Evolutionary conservation across 2,113 vertebrate species (phyloP), one percentile per base, ranked within the genome.

Genomic region (Tetrao urogallus): DNA sequence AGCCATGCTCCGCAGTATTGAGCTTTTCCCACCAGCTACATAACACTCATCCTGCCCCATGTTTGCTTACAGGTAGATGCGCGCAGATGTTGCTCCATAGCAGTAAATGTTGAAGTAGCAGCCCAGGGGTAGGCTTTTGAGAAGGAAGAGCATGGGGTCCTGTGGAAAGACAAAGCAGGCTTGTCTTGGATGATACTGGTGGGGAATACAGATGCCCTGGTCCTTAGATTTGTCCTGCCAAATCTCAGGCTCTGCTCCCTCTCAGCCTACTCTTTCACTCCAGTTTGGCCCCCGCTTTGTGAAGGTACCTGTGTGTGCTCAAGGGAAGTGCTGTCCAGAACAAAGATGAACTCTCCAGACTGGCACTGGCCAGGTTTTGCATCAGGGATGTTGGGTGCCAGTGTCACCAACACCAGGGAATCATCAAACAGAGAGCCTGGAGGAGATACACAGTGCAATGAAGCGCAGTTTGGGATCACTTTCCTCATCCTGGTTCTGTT

Each of bases 71-170:
- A 20, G 58, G n/a, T 72, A 92, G 72, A 82, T 78, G 72, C 78
- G 78, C 66, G 16, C 38, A 36, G 90, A 72, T 3, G 38, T 54
- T 72, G 32, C 45, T 88, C 27, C 84, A 42, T 54, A 88, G 84
- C 84, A 88, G 84, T 78, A 92, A 72, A 82, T 78, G 90, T 88
- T 92, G 84, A 88, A 92, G 45, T 77, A 88, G 66, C 78, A 88
- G 72, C 72, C 72, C 28, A 82, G 24, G 38, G 84, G 78, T 14
- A 92, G 66, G 45, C 72, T 88, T 77, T 92, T 88, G 84, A 92
- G 78, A 65, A 92, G 66, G 38, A 92, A 78, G 66, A 61, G 52
- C 78, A 88, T 38, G 20, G 52, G 66, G 5, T 66, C 72, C 90
- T 92, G 66, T 72, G 58, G 71, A 54, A 82, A 72, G 65, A 77